phyloP scores from a whole-genome alignment of 1,140 invertebrate species.

The Carposina sasakii region DNA sequence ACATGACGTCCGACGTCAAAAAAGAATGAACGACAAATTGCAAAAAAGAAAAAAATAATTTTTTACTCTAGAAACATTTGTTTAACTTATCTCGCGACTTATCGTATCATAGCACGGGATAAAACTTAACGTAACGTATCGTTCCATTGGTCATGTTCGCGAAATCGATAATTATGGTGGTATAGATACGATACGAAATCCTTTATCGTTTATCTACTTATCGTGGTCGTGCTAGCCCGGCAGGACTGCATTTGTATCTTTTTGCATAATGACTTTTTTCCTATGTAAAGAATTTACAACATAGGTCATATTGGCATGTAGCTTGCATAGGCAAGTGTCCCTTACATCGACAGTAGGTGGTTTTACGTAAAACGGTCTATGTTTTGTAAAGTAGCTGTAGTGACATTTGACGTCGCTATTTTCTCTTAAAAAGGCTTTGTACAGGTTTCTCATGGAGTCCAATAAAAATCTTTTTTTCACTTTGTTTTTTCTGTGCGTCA shows the following conservation, averaged over 20 bases:
- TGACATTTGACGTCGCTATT: not conserved
- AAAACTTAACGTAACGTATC: too few relatives aligned
- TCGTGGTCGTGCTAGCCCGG: too few relatives aligned
- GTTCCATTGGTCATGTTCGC: too few relatives aligned
- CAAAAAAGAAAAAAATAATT: too few relatives aligned
- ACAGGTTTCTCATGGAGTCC: not conserved
- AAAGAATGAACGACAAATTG: too few relatives aligned
- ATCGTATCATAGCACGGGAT: too few relatives aligned
- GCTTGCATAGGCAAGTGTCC: not conserved
- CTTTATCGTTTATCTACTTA: too few relatives aligned
- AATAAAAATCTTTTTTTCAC: not conserved
- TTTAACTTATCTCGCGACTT: too few relatives aligned
- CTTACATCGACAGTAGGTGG: not conserved
- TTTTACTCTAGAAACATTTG: too few relatives aligned
- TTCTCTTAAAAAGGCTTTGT: not conserved
- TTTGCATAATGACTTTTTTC: not conserved
- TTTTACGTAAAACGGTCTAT: not conserved
- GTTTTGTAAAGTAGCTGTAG: not conserved
- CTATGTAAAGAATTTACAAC: slow-evolving; percentile 1
- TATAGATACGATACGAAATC: too few relatives aligned
- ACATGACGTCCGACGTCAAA: too few relatives aligned
- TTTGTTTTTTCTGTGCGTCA: not conserved
- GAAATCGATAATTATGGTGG: too few relatives aligned
- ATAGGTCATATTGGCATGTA: not conserved
- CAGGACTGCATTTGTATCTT: not conserved